A percentile compares a stretch with the other conserved stretches of the same genome.
phyloP scores from a whole-genome alignment of 2,113 vertebrate genomes.

The Circaetus cinerascens region DNA sequence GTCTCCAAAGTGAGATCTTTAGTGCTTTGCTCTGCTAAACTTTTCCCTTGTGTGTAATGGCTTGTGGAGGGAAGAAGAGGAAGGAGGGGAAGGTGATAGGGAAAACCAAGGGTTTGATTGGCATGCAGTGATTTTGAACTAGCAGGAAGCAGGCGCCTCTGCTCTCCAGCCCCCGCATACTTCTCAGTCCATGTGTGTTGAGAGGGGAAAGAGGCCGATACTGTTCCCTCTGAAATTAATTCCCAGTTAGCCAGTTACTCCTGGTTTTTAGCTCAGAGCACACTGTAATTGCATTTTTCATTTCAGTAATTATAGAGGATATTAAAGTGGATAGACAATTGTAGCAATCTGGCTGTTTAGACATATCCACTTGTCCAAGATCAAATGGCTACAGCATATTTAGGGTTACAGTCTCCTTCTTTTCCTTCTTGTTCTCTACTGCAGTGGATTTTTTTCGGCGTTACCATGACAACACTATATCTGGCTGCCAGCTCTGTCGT shows the following conservation, averaged over 20 bases:
- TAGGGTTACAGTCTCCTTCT: constrained; percentile 88
- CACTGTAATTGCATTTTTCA: constrained; percentile 60
- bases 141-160: not conserved
- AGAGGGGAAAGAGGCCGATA: constrained; percentile 22
- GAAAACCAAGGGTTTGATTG: constrained; percentile 20
- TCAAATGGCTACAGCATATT: constrained; percentile 85
- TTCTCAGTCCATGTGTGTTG: constrained; percentile 4
- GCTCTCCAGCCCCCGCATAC: constrained; percentile 5
- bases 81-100: not conserved
- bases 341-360: constrained; percentile 58
- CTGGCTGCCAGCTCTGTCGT: constrained; percentile 92
- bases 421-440: constrained; percentile 76
- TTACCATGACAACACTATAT: constrained; percentile 87
- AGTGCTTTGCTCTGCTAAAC: not conserved
- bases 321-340: constrained; percentile 64
- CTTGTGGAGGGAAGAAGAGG: not conserved
- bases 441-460: constrained; percentile 69
- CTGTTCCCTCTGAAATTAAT: constrained; percentile 66
- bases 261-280: constrained; percentile 58
- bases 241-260: constrained; percentile 51
- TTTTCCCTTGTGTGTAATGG: not conserved
- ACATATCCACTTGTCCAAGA: constrained; percentile 66
- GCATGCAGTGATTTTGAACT: constrained; percentile 34
- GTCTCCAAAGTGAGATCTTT: not conserved
- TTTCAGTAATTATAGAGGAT: constrained; percentile 61